Base-by-base conservation (phyloP, 2,113 vertebrate species). In the Nycticryphes semicollaris region DNA sequence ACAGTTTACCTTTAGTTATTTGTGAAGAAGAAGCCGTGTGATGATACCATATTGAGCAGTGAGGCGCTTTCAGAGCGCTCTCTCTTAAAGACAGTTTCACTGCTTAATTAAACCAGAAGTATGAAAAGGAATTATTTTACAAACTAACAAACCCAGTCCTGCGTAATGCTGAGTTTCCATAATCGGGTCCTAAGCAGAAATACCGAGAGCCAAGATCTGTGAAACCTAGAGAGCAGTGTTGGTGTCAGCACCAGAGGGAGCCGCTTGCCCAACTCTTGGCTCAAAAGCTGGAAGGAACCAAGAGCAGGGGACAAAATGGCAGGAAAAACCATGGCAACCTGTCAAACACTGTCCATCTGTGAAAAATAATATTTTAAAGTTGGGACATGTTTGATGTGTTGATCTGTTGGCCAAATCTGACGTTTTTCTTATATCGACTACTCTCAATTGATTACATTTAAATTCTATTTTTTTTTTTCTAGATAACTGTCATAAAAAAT, bases 221-320 rank as follows among this genome's bases (percentile, higher is more conserved):
- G 31, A 86, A 63, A 76, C 31, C 45, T 51, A 23, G 66, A 76
- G 59, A 97, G 87, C 56, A 47, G 50, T 27, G 4, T n/a, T 83
- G 69, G 28, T 88, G 64, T 84, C 75, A 87, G 93, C 98, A 97
- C 97, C 97, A 98, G 98, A 98, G 98, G 98, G 98, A 98, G 98
- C 98, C 53, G 63, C 96, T 97, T 91, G 88, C 97, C 95, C 90
- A 90, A 43, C 73, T 97, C 97, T 97, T 96, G 91, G 79, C 73
- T 79, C 45, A 22, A 53, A 54, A 47, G 67, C 74, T 91, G 75
- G 37, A 72, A 74, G 70, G 81, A 89, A 59, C 35, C 45, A 63
- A 76, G 78, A 90, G 51, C 88, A 87, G 24, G 56, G 35, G 16
- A 73, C 67, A 77, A 84, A 97, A 94, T 69, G 27, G 75, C 67